phyloP scores from a whole-genome alignment of 2,113 vertebrate species.

The Echinops telfairi region DNA sequence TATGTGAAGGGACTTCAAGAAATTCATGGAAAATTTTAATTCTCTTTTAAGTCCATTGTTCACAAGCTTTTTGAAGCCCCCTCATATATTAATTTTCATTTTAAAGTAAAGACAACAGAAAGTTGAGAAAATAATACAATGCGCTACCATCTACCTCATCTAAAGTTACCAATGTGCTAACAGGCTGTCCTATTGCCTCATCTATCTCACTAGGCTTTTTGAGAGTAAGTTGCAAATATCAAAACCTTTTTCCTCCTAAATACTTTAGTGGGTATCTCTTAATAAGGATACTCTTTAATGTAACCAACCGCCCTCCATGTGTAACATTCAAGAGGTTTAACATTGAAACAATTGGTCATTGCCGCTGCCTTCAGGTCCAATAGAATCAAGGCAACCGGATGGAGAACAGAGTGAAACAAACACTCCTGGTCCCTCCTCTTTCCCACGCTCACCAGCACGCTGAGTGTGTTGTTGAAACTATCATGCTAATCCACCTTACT shows the following conservation, averaged over 20 bases:
- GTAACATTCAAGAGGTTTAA: conserved; percentile 45
- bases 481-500: not conserved
- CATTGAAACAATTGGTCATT: conserved; percentile 5
- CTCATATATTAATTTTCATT: conserved; percentile 16
- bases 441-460: not conserved
- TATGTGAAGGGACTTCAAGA: no score
- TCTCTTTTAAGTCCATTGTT: no score
- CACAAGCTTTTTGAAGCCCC: no score
- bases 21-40: no score
- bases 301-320: not conserved
- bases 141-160: not conserved
- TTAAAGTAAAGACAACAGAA: conserved; percentile 34
- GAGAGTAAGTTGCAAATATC: not conserved
- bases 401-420: not conserved
- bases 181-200: conserved; percentile 2
- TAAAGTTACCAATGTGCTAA: conserved; percentile 45
- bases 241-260: conserved; percentile 3
- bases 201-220: conserved; percentile 18
- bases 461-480: not conserved
- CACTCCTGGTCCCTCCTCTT: not conserved
- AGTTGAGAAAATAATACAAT: conserved; percentile 41
- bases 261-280: conserved; percentile 28
- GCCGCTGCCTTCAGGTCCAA: not conserved
- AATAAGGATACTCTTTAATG: not conserved
- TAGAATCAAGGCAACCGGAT: not conserved